phyloP scores from a whole-genome alignment of 1,140 invertebrate species.

The Calliopsis andreniformis region DNA sequence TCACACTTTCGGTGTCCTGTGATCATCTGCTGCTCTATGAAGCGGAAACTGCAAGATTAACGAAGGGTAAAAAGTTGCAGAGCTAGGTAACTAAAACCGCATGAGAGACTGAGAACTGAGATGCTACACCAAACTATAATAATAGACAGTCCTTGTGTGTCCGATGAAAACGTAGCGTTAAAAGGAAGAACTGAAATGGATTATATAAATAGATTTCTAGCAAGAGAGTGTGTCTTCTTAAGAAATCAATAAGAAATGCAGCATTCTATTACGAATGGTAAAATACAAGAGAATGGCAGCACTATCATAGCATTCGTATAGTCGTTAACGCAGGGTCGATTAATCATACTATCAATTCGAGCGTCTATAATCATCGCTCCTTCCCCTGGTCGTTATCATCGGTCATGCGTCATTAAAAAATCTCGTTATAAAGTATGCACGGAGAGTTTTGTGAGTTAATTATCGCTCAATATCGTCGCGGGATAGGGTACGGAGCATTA shows the following conservation, averaged over 20 bases:
- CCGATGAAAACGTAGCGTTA: slow-evolving; percentile 4
- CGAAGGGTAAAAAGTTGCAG: slow-evolving; percentile 8
- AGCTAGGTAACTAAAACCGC: slow-evolving; percentile 32
- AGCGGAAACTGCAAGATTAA: slow-evolving; percentile 21
- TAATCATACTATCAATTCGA: no score
- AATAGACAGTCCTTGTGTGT: neutral
- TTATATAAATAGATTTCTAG: no score
- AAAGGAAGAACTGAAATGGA: no score
- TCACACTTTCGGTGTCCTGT: slow-evolving; percentile 20
- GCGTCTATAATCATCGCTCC: neutral
- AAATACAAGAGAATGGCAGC: no score
- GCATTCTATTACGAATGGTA: no score
- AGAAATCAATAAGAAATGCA: no score
- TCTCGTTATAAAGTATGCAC: slow-evolving; percentile 37
- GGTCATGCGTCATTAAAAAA: slow-evolving; percentile 46
- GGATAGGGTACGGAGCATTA: slow-evolving; percentile 29
- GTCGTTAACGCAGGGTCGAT: no score
- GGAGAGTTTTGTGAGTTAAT: slow-evolving; percentile 32
- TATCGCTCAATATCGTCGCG: slow-evolving; percentile 39
- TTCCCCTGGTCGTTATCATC: neutral
- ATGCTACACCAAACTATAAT: neutral
- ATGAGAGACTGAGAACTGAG: slow-evolving; percentile 3
- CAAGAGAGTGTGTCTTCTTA: no score
- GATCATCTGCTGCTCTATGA: slow-evolving; percentile 13
- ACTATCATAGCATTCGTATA: no score